These are phyloP conservation scores for Aphelenchoides avenae DNA, from an alignment of 1,140 invertebrate genomes.

Conservation along the genomic window DNA sequence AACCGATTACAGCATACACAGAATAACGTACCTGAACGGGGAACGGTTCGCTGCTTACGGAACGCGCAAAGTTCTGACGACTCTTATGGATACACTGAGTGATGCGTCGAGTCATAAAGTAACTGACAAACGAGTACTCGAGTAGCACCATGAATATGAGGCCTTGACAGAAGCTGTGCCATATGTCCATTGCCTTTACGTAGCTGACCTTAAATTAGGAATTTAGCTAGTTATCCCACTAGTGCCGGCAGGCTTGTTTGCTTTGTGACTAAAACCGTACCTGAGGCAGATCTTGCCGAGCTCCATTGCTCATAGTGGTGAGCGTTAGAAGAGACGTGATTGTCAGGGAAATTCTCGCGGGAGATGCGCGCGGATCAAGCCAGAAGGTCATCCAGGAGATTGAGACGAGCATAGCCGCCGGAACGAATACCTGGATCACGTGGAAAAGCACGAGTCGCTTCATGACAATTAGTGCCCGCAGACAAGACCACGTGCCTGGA, in stretches of 20 bases:
- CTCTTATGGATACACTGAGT: conserved; percentile 27
- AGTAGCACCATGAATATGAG: conserved; percentile 55
- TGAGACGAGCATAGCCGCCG: conserved; percentile 54
- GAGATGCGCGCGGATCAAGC: conserved; percentile 56
- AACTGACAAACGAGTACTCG: conserved; percentile 57
- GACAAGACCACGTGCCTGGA: conserved; percentile 51
- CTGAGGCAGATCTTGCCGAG: conserved; percentile 55
- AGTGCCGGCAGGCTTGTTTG: neutral
- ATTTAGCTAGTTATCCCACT: neutral
- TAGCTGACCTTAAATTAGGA: conserved; percentile 45
- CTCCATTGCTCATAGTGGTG: conserved; percentile 59
- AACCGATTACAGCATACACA: neutral
- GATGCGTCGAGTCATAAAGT: conserved; percentile 46
- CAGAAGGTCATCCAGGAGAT: conserved; percentile 60
- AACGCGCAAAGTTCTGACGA: too few relatives aligned
- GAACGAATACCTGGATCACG: conserved; percentile 57
- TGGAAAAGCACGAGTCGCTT: conserved; percentile 55
- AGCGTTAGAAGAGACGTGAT: conserved; percentile 55
- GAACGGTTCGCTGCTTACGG: too few relatives aligned
- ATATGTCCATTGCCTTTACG: conserved; percentile 57
- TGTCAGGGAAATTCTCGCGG: conserved; percentile 54
- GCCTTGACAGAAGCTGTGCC: conserved; percentile 54
- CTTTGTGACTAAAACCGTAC: conserved; percentile 22
- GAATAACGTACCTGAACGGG: conserved; percentile 3
- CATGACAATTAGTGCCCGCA: conserved; percentile 53